These are phyloP conservation scores for Eurystomus glaucurus DNA, from an alignment of 2,797 vertebrate species.

Conservation along the genomic window DNA sequence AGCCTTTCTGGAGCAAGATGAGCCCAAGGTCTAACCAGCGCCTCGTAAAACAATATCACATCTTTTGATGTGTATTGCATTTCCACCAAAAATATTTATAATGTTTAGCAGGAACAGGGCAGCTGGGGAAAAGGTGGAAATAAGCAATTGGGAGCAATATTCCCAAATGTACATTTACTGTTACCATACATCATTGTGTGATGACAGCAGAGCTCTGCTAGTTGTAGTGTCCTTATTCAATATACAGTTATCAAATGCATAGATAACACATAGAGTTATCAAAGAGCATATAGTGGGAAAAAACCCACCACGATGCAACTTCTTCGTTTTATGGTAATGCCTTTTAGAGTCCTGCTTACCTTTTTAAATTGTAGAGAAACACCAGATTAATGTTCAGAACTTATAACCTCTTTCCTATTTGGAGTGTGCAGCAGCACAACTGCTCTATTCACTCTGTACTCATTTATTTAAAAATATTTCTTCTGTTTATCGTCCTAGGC, in stretches of 20 bases:
- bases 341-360: background rate
- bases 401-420: background rate
- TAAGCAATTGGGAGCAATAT: background rate
- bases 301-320: fast-evolving
- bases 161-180: background rate
- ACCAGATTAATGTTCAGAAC: background rate
- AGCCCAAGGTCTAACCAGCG: conserved; percentile 11
- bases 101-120: conserved; percentile 2
- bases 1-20: conserved; percentile 3
- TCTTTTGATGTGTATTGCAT: conserved; percentile 29
- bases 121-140: conserved; percentile 12
- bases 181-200: background rate
- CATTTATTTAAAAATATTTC: conserved; percentile 40
- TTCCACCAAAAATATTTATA: conserved; percentile 27
- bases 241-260: background rate
- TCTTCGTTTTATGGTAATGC: background rate
- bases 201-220: background rate
- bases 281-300: background rate
- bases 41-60: conserved; percentile 29
- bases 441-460: conserved; percentile 29
- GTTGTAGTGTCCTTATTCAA: background rate
- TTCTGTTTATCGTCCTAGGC: conserved; percentile 33
- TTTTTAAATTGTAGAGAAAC: background rate
- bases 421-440: background rate
- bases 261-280: background rate